Base-by-base conservation (phyloP, 2,888 invertebrate species). In the Pollenia amentaria region DNA sequence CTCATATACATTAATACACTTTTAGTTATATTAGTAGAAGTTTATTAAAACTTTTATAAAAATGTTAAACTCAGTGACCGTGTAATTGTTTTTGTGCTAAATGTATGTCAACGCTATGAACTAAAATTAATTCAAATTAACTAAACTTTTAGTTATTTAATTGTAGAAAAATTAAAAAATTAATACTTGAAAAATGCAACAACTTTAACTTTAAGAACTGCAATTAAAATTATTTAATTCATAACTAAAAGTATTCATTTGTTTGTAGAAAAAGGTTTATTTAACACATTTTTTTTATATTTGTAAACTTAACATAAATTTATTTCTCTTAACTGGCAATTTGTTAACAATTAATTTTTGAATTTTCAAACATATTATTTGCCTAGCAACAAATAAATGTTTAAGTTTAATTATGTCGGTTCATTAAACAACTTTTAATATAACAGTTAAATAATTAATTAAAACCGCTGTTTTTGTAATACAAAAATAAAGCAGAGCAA, bases 341-440 rank as follows among this genome's bases (percentile, higher is more conserved):
- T 40, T 57, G 57, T 57, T 40, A 69, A 51, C 60, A 79, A 79
- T 80, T 72, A 64, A 53, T 46, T 80, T 80, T 72, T 72, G 16
- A 21, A 64, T 72, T 72, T 65, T 57, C 18, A 80, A 53, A 57
- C 21, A 40, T 40, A 40, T 44, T 57, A 73, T 81, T 57, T 57
- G 1, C 21, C 40, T 40, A 6, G 53, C 72, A 48, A 29, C 70
- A 70, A 57, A 57, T 6, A 67, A 21, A 67, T 81, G 21, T 73
- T 65, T 65, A 65, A 72, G 75, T 80, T 73, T 57, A 72, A 81
- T 75, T 81, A 42, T 65, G 14, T 40, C 57, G 73, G 65, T 81
- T 81, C 73, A 81, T 81, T 81, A 81, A 73, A 48, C 65, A 65
- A 38, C 40, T 81, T 65, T 65, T 67, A 57, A 81, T 57, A 81